Evolutionary conservation across 1,140 invertebrate species (phyloP), one percentile per base, ranked within the genome.

Genomic region (Drosophila teissieri): DNA sequence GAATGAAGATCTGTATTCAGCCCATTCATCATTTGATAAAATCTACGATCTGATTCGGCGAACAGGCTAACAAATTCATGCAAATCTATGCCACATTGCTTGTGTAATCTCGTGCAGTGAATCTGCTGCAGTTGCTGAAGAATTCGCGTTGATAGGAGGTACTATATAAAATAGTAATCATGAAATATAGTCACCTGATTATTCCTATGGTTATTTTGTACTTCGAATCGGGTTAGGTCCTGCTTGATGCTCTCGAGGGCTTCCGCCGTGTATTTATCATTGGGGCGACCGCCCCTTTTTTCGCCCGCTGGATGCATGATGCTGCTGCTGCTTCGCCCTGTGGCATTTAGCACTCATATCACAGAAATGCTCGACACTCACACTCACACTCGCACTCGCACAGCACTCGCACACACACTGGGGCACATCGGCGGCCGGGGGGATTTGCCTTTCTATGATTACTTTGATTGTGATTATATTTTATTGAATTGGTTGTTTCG

Each of bases 291-390:
- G 83, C 86, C 90, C 88, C 88, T 92, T 92, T 91, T 92, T 90
- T 91, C 91, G 88, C 90, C 91, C 91, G 90, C 91, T 91, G 88
- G 88, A 92, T 92, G 91, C 91, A 92, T 92, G 73, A 73, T 81
- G 79, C 85, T 91, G 81, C 85, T 91, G 81, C 78, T 86, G 55
- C 67, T 86, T 75, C 75, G 74, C 72, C 45, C 55, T 83, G 77
- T 61, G 85, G 78, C 86, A 91, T 90, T 86, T 91, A 76, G 81
- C 75, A 92, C 84, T 91, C 91, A 92, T 92, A 92, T 91, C 91
- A 91, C 90, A 85, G 74, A 79, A 75, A 77, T 81, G 76, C 73
- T 69, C 60, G 27, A 57, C 36, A n/a, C 44, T 31, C 46, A 19
- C 55, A 24, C 31, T 1, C 27, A 27, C 51, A 46, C 58, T 36